Base-by-base conservation (phyloP, 2,888 invertebrate species). In the Orchesella flavescens region DNA sequence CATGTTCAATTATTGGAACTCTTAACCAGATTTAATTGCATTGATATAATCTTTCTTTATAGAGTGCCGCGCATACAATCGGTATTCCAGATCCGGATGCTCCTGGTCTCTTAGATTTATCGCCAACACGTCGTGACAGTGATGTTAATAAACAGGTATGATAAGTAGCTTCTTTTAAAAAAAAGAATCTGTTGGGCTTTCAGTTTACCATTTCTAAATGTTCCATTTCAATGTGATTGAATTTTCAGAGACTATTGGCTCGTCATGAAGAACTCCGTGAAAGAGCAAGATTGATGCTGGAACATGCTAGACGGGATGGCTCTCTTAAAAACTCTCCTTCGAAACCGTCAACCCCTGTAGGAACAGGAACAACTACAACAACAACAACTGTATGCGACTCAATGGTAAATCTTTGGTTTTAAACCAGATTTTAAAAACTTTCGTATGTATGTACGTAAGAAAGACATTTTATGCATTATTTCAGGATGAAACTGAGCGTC, bases 241-340 rank as follows among this genome's bases (percentile, higher is more conserved):
- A 77, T 89, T 89, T 90, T 90, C 91, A 95, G 94, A 93, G 94
- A 91, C 91, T 94, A 90, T 91, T 94, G 89, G 94, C 94, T 88
- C 93, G 96, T 78, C 95, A 96, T 89, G 94, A 95, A 89, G 95
- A 96, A 91, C 92, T 96, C 89, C 94, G 95, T 90, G 95, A 96
- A 91, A 91, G 95, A 91, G 96, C 96, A 88, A 93, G 95, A 90
- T 93, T 94, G 90, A 92, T 96, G 90, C 92, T 96, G 88, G 95
- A 96, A 89, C 94, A 95, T 88, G 94, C 95, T 19, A 93, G 94
- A 90, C 91, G 93, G 74, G 94, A 94, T 88, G 93, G 93, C 89
- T 87, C 85, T 10, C 83, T 85, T n/a, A 87, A 87, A 63, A 86
- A 86, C 21, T 87, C 88, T 19, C 84, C 76, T 43, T 88, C 87